These are phyloP conservation scores for Rhizomys pruinosus DNA, from an alignment of 2,113 vertebrate species.

Conservation along the genomic window DNA sequence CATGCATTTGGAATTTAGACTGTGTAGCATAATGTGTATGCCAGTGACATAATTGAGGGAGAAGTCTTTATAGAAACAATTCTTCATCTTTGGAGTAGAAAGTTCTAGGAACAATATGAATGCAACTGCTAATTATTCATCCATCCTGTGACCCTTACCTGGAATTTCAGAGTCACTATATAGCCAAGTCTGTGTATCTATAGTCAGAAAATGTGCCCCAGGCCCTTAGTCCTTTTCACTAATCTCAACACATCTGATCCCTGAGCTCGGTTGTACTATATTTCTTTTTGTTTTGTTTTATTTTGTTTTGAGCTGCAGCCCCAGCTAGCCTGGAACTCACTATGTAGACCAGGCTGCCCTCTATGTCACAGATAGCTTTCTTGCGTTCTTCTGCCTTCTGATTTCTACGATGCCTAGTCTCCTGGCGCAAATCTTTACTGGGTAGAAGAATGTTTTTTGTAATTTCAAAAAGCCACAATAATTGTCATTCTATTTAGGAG, in stretches of 20 bases:
- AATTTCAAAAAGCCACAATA: not conserved
- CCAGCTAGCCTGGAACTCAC: no score
- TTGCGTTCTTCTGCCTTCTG: no score
- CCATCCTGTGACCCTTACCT: not conserved
- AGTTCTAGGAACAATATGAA: not conserved
- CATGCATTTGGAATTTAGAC: slow-evolving; percentile 58
- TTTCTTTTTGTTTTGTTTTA: no score
- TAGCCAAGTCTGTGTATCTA: not conserved
- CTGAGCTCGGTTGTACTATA: no score
- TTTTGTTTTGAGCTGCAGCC: no score
- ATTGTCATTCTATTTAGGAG: not conserved
- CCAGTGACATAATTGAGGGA: not conserved
- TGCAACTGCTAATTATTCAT: not conserved
- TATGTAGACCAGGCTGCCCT: no score
- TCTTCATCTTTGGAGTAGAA: not conserved
- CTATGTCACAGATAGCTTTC: no score
- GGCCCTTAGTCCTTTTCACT: not conserved
- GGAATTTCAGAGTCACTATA: not conserved
- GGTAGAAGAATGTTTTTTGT: not conserved
- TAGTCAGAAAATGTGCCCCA: not conserved
- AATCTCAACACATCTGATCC: not conserved
- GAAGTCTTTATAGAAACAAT: slow-evolving; percentile 31
- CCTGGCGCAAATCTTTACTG: not conserved
- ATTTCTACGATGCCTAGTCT: no score
- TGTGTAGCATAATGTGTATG: not conserved